A percentile compares a stretch with the other conserved stretches of the same genome.
phyloP scores from a whole-genome alignment of 2,888 invertebrate genomes.

The Volucella inflata region DNA sequence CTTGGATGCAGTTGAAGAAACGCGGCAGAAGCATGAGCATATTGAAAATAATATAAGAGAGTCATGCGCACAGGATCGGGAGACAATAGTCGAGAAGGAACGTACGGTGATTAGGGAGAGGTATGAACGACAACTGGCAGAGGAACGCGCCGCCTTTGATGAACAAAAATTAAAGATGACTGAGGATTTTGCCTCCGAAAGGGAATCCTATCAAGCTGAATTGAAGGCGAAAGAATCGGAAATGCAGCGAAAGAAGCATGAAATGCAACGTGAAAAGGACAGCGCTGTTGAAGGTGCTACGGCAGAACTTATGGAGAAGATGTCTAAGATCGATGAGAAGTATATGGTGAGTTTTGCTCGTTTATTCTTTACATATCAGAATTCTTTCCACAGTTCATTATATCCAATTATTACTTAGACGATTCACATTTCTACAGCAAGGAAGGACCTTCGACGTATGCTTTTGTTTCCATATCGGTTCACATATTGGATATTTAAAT shows the following conservation, averaged over 20 bases:
- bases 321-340: conserved; percentile 84
- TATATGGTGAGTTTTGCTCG: conserved; percentile 79
- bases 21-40: conserved; percentile 86
- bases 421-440: no score
- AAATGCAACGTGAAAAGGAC: conserved; percentile 84
- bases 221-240: conserved; percentile 84
- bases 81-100: conserved; percentile 86
- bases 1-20: conserved; percentile 88
- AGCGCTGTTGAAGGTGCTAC: conserved; percentile 84
- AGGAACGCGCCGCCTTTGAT: conserved; percentile 85
- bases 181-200: conserved; percentile 84
- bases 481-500: no score
- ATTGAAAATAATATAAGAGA: conserved; percentile 86
- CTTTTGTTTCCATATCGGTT: no score
- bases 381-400: no score
- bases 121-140: conserved; percentile 85
- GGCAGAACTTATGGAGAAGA: conserved; percentile 84
- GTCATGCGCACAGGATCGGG: conserved; percentile 87
- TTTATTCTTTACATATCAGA: no score
- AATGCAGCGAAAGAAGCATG: conserved; percentile 82
- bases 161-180: conserved; percentile 85
- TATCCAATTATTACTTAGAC: no score
- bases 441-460: no score
- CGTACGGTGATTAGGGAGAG: conserved; percentile 86
- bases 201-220: conserved; percentile 83